These are phyloP conservation scores for Talpa occidentalis DNA, from an alignment of 2,113 vertebrate genomes.

Conservation along the genomic window DNA sequence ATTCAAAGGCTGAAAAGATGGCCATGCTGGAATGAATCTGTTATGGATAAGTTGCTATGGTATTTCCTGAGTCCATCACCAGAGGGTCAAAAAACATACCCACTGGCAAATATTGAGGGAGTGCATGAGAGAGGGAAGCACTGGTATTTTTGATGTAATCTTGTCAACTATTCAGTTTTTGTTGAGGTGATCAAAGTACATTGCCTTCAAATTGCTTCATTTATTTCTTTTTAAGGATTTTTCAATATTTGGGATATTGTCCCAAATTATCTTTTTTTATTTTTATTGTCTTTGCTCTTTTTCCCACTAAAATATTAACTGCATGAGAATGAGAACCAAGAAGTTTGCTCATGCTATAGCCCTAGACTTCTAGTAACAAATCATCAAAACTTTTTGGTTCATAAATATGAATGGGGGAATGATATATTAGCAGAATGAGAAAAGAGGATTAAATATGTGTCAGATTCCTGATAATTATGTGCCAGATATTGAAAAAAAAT, in stretches of 20 bases:
- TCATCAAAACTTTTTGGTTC: neutral
- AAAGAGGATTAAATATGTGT: neutral
- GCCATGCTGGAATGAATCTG: neutral
- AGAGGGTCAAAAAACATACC: neutral
- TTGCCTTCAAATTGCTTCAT: neutral
- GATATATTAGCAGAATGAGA: neutral
- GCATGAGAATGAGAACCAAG: neutral
- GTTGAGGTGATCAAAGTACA: neutral
- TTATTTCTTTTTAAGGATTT: neutral
- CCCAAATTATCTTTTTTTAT: neutral
- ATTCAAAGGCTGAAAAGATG: neutral
- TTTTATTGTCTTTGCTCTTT: neutral
- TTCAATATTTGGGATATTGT: too few relatives aligned
- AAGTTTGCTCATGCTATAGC: rapidly evolving
- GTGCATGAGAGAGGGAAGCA: neutral
- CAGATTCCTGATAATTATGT: neutral
- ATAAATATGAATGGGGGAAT: neutral
- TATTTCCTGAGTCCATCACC: neutral
- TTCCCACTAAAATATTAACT: neutral
- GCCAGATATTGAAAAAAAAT: neutral
- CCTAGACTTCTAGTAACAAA: neutral
- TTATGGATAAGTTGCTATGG: neutral
- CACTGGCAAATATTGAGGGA: neutral
- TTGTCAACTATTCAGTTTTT: neutral
- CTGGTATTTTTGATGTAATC: neutral